phyloP scores from a whole-genome alignment of 2,888 invertebrate species.

The Megamerina dolium region DNA sequence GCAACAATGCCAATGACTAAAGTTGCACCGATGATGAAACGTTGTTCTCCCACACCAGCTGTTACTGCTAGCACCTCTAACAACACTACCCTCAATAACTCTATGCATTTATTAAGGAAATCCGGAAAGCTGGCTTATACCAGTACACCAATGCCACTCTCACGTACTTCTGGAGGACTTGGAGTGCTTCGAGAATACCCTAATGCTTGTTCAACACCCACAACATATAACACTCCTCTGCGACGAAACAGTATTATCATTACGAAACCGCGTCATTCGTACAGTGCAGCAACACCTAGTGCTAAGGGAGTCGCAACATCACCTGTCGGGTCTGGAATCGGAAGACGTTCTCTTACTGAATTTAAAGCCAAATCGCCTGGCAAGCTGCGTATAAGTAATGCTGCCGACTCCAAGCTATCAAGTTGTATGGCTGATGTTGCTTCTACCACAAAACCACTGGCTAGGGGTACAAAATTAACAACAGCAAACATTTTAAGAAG shows the following conservation, averaged over 20 bases:
- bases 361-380: background rate
- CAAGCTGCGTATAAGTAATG: background rate
- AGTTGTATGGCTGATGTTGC: no score
- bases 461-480: no score
- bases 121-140: background rate
- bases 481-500: no score
- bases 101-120: background rate
- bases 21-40: conserved; percentile 26
- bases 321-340: background rate
- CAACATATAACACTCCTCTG: background rate
- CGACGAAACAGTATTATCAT: no score
- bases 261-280: background rate
- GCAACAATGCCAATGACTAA: conserved; percentile 34
- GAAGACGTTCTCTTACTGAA: background rate
- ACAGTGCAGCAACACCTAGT: background rate
- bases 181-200: no score
- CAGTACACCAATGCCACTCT: background rate
- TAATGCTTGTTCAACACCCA: background rate
- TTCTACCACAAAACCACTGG: no score
- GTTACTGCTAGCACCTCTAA: background rate
- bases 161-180: no score
- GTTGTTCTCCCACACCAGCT: background rate
- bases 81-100: background rate
- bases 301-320: no score
- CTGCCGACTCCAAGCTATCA: no score